Evolutionary conservation across 2,797 vertebrate genomes (phyloP).

Genomic region (Miichthys miiuy): DNA sequence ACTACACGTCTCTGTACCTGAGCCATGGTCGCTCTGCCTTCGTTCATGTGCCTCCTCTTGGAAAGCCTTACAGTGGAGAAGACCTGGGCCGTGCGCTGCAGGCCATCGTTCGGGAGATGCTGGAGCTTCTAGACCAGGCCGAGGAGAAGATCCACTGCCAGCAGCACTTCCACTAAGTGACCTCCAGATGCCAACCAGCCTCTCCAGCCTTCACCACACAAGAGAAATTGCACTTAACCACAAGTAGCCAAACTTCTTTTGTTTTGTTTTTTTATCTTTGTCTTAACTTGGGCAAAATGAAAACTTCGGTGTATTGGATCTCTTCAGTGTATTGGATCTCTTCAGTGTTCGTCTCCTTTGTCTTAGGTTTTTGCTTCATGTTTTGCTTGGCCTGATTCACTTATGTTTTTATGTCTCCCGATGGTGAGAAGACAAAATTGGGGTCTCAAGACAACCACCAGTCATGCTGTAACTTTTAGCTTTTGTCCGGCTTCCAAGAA

Average conservation of each 20-base stretch:
- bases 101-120: constrained; percentile 90
- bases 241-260: constrained; percentile 72
- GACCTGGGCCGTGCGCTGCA: constrained; percentile 91
- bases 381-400: constrained; percentile 27
- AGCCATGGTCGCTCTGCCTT: constrained; percentile 92
- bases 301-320: constrained; percentile 21
- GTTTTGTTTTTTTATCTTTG: constrained; percentile 10
- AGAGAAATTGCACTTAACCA: constrained; percentile 80
- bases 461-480: not conserved
- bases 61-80: constrained; percentile 90
- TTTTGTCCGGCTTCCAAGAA: constrained; percentile 31
- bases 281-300: constrained; percentile 40
- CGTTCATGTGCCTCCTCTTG: constrained; percentile 92
- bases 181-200: constrained; percentile 69
- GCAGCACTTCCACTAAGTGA: constrained; percentile 83
- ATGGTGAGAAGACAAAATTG: constrained; percentile 31
- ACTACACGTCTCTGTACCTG: constrained; percentile 94
- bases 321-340: constrained; percentile 27
- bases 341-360: constrained; percentile 17
- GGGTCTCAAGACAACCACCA: constrained; percentile 23
- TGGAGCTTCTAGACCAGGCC: constrained; percentile 85
- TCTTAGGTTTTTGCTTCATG: constrained; percentile 28
- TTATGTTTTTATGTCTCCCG: constrained; percentile 33
- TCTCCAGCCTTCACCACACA: constrained; percentile 62
- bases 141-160: constrained; percentile 86